These are phyloP conservation scores for Paratilapia polleni DNA, from an alignment of 2,113 vertebrate genomes.

Conservation along the genomic window DNA sequence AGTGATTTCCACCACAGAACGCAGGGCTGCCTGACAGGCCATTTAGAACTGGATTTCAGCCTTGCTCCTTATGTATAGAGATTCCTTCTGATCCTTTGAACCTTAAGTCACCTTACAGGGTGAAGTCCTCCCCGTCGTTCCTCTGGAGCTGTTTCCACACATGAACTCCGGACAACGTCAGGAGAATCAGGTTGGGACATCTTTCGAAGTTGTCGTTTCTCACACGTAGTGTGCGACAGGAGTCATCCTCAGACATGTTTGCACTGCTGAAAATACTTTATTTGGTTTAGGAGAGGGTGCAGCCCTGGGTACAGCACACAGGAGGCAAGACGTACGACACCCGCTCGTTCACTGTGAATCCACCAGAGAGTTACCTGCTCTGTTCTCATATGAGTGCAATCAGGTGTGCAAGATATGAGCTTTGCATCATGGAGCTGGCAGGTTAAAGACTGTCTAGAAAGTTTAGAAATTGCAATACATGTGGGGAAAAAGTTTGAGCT, in stretches of 20 bases:
- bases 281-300: not conserved
- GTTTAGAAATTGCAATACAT: not conserved
- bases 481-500: not conserved
- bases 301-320: not conserved
- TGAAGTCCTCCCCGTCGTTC: too few relatives aligned
- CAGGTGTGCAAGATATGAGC: not conserved
- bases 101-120: too few relatives aligned
- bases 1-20: too few relatives aligned
- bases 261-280: not conserved
- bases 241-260: not conserved
- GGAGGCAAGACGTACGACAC: not conserved
- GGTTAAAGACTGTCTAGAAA: not conserved
- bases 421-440: not conserved
- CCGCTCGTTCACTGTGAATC: not conserved
- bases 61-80: too few relatives aligned
- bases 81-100: too few relatives aligned
- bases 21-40: too few relatives aligned
- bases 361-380: not conserved
- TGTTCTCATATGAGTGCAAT: constrained; percentile 1
- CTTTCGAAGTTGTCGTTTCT: too few relatives aligned
- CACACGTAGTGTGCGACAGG: too few relatives aligned
- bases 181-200: too few relatives aligned
- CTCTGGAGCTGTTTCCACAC: too few relatives aligned
- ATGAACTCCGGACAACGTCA: too few relatives aligned
- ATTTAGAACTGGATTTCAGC: too few relatives aligned